A percentile compares a stretch with the other conserved stretches of the same genome.
Evolutionary conservation across 2,113 vertebrate genomes (phyloP).

Genomic region (Platichthys flesus): DNA sequence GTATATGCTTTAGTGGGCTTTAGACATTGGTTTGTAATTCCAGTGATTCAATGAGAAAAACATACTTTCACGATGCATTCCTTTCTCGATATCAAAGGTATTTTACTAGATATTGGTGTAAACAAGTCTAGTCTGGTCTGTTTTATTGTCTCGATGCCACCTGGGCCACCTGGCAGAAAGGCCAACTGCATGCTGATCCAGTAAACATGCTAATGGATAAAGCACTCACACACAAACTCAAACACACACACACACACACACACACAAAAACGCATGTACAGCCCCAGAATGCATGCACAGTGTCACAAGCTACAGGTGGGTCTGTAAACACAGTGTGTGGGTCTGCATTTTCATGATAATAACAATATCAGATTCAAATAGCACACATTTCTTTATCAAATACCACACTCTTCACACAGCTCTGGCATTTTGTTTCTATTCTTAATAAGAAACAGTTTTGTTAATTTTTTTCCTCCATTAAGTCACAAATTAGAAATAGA

Average conservation of each 20-base stretch:
- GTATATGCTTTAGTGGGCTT: too few relatives aligned
- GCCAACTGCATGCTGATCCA: constrained; percentile 3
- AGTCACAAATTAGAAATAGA: neutral
- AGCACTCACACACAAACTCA: constrained; percentile 21
- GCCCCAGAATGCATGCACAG: constrained; percentile 12
- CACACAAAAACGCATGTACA: neutral
- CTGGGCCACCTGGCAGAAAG: constrained; percentile 11
- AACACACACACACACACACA: constrained; percentile 7
- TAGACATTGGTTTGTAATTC: too few relatives aligned
- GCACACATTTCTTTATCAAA: neutral
- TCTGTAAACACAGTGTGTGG: constrained; percentile 19
- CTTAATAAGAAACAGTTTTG: neutral
- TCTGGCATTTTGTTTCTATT: neutral
- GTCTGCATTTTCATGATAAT: neutral
- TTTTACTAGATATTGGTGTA: neutral
- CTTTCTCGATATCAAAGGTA: neutral
- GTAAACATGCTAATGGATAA: constrained; percentile 46
- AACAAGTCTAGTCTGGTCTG: neutral
- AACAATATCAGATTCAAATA: neutral
- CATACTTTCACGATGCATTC: neutral
- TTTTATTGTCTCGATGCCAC: neutral
- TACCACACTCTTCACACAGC: neutral
- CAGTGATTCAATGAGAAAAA: too few relatives aligned
- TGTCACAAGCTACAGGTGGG: constrained; percentile 31
- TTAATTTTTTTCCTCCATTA: neutral